These are phyloP conservation scores for Athetis lepigone DNA, from an alignment of 2,888 invertebrate genomes.

Conservation along the genomic window DNA sequence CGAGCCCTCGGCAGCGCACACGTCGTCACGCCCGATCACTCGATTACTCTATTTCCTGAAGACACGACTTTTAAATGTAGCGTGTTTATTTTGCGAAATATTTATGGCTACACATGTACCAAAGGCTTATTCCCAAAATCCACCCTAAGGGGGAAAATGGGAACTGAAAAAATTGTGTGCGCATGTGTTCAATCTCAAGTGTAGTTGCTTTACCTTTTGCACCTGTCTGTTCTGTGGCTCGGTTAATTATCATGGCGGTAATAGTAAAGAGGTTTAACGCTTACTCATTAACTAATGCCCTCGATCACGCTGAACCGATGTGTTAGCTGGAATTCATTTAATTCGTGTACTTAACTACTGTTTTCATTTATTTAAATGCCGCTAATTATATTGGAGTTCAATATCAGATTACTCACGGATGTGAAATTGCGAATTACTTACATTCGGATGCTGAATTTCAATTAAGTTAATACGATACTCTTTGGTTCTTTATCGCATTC, in stretches of 20 bases:
- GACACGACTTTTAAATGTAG: too few relatives aligned
- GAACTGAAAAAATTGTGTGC: too few relatives aligned
- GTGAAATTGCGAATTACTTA: conserved; percentile 49
- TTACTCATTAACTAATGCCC: conserved; percentile 56
- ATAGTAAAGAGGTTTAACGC: conserved; percentile 59
- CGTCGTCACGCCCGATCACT: too few relatives aligned
- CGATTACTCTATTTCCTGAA: too few relatives aligned
- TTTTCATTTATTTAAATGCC: conserved; percentile 44
- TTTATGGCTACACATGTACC: too few relatives aligned
- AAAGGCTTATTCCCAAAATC: too few relatives aligned
- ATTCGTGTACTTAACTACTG: conserved; percentile 36
- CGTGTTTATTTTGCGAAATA: too few relatives aligned
- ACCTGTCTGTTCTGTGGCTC: neutral
- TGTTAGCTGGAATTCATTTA: conserved; percentile 44
- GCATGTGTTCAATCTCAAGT: too few relatives aligned
- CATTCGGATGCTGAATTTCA: conserved; percentile 43
- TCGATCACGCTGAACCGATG: conserved; percentile 36
- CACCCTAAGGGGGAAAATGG: too few relatives aligned
- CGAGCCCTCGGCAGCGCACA: too few relatives aligned
- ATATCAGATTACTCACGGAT: conserved; percentile 55
- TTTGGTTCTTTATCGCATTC: conserved; percentile 34
- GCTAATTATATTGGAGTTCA: conserved; percentile 44
- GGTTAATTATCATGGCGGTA: conserved; percentile 51
- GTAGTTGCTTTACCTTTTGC: neutral
- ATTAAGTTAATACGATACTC: conserved; percentile 54